Percentiles rank a stretch among this genome's conserved stretches.
Conservation (phyloP, 2,888 invertebrate genomes). For the Clostera curtula region DNA sequence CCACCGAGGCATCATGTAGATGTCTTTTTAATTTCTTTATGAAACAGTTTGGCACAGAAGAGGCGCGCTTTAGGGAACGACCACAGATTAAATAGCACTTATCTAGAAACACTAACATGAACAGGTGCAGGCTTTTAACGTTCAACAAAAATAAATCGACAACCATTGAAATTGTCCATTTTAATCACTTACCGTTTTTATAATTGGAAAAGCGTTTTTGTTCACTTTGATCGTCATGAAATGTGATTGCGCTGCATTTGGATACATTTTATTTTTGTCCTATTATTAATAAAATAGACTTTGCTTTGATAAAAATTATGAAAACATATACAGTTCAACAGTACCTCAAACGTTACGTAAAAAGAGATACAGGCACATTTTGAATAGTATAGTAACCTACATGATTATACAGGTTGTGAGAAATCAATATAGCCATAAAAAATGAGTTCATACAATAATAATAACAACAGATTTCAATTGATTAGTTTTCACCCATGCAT, state of each 20-base stretch:
- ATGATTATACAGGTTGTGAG: background rate
- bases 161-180: slow-evolving; percentile 36
- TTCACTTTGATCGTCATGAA: slow-evolving; percentile 36
- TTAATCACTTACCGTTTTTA: slow-evolving; percentile 38
- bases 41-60: no score
- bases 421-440: no score
- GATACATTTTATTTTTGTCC: background rate
- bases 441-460: no score
- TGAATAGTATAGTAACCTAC: slow-evolving; percentile 24
- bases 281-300: background rate
- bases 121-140: slow-evolving; percentile 43
- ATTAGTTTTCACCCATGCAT: no score
- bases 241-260: slow-evolving; percentile 39
- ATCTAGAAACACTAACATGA: slow-evolving; percentile 41
- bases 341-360: background rate
- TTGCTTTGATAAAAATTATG: background rate
- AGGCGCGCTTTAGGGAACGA: no score
- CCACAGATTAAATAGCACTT: slow-evolving; percentile 50
- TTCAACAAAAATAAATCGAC: slow-evolving; percentile 37
- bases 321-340: background rate
- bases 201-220: slow-evolving; percentile 38
- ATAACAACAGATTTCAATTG: no score
- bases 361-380: slow-evolving; percentile 5
- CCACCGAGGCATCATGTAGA: no score
- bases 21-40: no score